Percentiles rank a stretch among this genome's conserved stretches.
Evolutionary conservation across 64 coral and sea anemone species (phyloP).

Genomic region (Astreopora myriophthalma): DNA sequence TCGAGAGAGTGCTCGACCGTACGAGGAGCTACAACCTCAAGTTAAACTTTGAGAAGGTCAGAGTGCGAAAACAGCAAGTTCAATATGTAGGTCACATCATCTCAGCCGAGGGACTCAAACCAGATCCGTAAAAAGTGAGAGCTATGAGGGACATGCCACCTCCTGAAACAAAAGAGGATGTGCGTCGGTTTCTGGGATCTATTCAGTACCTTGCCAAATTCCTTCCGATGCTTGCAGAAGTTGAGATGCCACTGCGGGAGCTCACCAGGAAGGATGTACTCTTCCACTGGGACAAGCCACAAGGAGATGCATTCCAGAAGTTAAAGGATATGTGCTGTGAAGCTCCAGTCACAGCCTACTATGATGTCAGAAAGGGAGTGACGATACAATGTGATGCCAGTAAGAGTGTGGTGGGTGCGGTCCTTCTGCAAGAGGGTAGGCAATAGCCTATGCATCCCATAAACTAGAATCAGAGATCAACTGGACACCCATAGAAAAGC

Average conservation of each 20-base stretch:
- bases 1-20: slow-evolving; percentile 57
- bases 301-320: slow-evolving; percentile 51
- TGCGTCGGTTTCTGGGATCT: slow-evolving; percentile 65
- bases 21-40: slow-evolving; percentile 52
- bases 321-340: slow-evolving; percentile 30
- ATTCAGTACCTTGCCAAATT: slow-evolving; percentile 64
- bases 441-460: slow-evolving; percentile 46
- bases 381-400: slow-evolving; percentile 70
- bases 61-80: slow-evolving; percentile 52
- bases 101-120: slow-evolving; percentile 52
- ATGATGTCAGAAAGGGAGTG: slow-evolving; percentile 46
- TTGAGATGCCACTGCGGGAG: slow-evolving; percentile 16
- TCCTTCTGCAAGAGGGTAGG: slow-evolving; percentile 51
- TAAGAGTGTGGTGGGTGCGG: slow-evolving; percentile 52
- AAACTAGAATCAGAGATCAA: slow-evolving; percentile 60
- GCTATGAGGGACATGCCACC: slow-evolving; percentile 62
- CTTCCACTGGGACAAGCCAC: slow-evolving; percentile 66
- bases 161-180: slow-evolving; percentile 57
- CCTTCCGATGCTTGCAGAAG: slow-evolving; percentile 30
- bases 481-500: slow-evolving; percentile 63
- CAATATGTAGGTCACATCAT: slow-evolving; percentile 57
- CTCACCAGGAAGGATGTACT: slow-evolving; percentile 37
- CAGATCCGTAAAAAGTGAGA: slow-evolving; percentile 62
- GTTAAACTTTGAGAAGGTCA: slow-evolving; percentile 78
- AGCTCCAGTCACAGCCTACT: slow-evolving; percentile 31